Evolutionary conservation across 2,888 invertebrate species (phyloP).

Genomic region (Chrysolina oricalcia): DNA sequence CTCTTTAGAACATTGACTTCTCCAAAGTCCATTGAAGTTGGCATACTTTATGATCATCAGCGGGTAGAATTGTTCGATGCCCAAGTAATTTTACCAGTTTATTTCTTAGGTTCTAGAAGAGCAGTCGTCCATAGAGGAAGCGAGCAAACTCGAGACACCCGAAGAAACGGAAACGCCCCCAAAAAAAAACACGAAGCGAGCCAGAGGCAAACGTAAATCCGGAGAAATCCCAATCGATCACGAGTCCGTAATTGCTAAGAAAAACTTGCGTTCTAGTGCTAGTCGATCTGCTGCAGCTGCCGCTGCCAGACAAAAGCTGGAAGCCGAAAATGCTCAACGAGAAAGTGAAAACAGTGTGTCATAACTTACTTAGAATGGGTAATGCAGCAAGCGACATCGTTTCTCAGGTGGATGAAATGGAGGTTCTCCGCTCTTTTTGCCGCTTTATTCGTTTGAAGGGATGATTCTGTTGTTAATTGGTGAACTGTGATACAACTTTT

Average conservation of each 20-base stretch:
- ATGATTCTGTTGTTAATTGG: conserved; percentile 64
- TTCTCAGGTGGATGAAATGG: neutral
- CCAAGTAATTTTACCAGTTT: no score
- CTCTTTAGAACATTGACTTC: no score
- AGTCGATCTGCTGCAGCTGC: conserved; percentile 78
- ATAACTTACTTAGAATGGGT: conserved; percentile 44
- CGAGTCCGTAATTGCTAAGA: conserved; percentile 76
- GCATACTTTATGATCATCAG: no score
- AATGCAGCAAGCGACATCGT: conserved; percentile 15
- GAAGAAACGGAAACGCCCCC: conserved; percentile 61
- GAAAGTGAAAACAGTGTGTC: conserved; percentile 65
- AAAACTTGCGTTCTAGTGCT: conserved; percentile 82
- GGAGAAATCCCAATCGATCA: conserved; percentile 74
- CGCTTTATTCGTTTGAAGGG: conserved; percentile 35
- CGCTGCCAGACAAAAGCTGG: conserved; percentile 72
- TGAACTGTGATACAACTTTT: conserved; percentile 68
- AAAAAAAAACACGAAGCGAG: conserved; percentile 68
- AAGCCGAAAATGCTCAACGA: conserved; percentile 68
- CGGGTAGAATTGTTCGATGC: neutral
- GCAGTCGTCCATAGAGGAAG: conserved; percentile 29
- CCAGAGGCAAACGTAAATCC: conserved; percentile 70
- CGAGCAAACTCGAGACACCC: conserved; percentile 45
- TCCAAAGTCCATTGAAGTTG: no score
- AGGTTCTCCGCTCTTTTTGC: conserved; percentile 1
- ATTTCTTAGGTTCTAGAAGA: conserved; percentile 7